phyloP scores from a whole-genome alignment of 2,113 vertebrate species.

The Murina feae region DNA sequence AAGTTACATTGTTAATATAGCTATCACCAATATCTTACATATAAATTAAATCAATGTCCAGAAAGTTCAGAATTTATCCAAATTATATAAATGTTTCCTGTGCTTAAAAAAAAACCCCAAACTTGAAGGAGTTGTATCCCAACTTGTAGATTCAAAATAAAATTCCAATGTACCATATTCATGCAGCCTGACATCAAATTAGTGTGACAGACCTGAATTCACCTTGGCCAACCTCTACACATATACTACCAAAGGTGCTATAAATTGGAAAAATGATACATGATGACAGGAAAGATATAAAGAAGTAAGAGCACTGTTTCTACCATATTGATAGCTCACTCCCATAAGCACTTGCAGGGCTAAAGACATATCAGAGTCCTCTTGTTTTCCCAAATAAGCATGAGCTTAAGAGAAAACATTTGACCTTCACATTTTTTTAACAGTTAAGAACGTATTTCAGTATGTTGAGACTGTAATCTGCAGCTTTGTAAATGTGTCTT shows the following conservation, averaged over 20 bases:
- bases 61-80: not conserved
- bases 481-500: conserved; percentile 4
- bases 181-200: not conserved
- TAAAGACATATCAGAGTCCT: not conserved
- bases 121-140: not conserved
- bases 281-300: not conserved
- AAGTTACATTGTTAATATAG: not conserved
- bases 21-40: not conserved
- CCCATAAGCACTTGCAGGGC: not conserved
- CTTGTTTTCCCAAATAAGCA: not conserved
- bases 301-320: not conserved
- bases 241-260: not conserved
- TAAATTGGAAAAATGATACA: not conserved
- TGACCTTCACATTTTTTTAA: not conserved
- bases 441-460: not conserved
- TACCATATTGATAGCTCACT: not conserved
- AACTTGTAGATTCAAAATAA: conserved; percentile 8
- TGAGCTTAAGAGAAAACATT: not conserved
- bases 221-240: not conserved
- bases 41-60: conserved; percentile 38
- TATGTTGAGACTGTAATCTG: not conserved
- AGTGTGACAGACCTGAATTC: not conserved
- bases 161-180: not conserved
- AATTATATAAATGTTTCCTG: conserved; percentile 2
- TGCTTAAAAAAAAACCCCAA: conserved; percentile 21